Percentiles rank a stretch among this genome's conserved stretches.
Evolutionary conservation across 2,888 invertebrate species (phyloP).

Genomic region (Octodonta nipae): DNA sequence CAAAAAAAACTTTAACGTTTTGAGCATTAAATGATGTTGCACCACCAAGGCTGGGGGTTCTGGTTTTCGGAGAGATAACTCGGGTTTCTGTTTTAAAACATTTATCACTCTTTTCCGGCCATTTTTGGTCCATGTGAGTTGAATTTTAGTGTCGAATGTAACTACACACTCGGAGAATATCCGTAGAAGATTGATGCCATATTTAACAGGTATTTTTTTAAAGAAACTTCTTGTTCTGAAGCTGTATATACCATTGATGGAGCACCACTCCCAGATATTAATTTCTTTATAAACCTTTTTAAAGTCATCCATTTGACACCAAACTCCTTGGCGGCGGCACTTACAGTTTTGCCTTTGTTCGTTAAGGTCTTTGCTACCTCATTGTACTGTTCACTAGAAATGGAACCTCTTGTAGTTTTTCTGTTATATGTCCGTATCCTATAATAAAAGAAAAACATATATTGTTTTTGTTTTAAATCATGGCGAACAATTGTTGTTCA

Average conservation of each 20-base stretch:
- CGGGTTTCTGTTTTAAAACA: constrained; percentile 7
- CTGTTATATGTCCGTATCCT: neutral
- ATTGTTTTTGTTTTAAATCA: too few species aligned
- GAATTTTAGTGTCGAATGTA: constrained; percentile 1
- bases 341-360: neutral
- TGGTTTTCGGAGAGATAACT: constrained; percentile 2
- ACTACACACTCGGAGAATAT: constrained; percentile 1
- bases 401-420: neutral
- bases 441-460: constrained; percentile 1
- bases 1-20: neutral
- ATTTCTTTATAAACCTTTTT: neutral
- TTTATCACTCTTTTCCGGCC: constrained; percentile 4
- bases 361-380: neutral
- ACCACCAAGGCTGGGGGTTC: constrained; percentile 5
- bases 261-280: neutral
- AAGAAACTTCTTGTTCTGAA: neutral
- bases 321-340: constrained; percentile 1
- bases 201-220: constrained; percentile 1
- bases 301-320: constrained; percentile 1
- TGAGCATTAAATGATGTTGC: constrained; percentile 3
- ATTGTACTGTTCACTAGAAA: neutral
- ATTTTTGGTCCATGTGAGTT: neutral
- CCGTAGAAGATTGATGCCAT: constrained; percentile 1
- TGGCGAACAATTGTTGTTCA: neutral
- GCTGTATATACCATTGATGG: neutral